Evolutionary conservation across 1,140 invertebrate genomes (phyloP), one percentile per base, ranked within the genome.

Genomic region (Agrypnia vestita): DNA sequence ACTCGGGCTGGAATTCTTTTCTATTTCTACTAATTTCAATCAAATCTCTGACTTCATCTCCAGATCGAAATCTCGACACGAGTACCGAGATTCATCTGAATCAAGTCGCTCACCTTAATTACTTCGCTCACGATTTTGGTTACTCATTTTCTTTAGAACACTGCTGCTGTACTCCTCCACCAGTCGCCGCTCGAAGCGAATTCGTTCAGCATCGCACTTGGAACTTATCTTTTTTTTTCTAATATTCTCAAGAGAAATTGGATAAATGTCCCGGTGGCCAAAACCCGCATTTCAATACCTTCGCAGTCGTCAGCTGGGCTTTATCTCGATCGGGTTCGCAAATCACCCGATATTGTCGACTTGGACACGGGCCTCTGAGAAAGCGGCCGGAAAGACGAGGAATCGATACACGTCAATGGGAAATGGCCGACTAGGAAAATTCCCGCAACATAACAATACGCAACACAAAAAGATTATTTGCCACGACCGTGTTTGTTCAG

Each of bases 201-300:
- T 82, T 69, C 71, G 51, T 51, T 47, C 80, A 76, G 62, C 77
- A 79, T 79, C 44, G 71, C 79, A 80, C 79, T 73, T 51, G 72
- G 61, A 21, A 80, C 35, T 78, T 61, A 43, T 78, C 59, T 76
- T 55, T 61, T 76, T 56, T 51, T 55, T 77, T 78, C 78, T 72
- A 69, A 77, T 64, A 51, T 59, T 46, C 19, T 47, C 12, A 17
- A 78, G 80, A 73, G 81, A 82, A 82, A 82, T 80, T 82, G 74
- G 78, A 82, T 82, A 82, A 82, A 82, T 64, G 74, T 47, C 64
- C 19, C 44, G 19, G 19, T 56, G 35, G 19, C 67, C 75, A 55
- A 74, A 72, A 77, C 53, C 67, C 73, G 44, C 51, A 78, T 82
- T 82, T 82, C 81, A 82, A 82, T 80, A 71, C 56, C 46, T 19